A percentile compares a stretch with the other conserved stretches of the same genome.
These are phyloP conservation scores for Maniola jurtina DNA, from an alignment of 1,140 invertebrate genomes.

Conservation along the genomic window DNA sequence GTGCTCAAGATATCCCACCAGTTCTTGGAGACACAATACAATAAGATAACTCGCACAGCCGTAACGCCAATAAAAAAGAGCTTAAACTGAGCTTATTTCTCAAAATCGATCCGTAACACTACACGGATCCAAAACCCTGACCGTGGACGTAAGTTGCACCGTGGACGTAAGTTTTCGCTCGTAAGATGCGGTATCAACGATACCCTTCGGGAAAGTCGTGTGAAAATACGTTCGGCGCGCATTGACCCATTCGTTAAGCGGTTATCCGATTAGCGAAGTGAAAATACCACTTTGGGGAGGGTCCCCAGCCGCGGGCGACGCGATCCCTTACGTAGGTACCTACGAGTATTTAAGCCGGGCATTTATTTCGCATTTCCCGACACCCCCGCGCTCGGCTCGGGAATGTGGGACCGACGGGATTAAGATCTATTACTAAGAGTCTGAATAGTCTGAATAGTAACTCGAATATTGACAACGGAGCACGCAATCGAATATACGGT, in stretches of 20 bases:
- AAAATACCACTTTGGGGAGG: constrained; percentile 79
- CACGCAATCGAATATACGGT: too few species aligned
- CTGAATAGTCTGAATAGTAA: too few species aligned
- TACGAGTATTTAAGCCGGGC: constrained; percentile 62
- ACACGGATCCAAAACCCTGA: constrained; percentile 48
- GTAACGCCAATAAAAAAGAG: constrained; percentile 33
- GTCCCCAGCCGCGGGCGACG: constrained; percentile 64
- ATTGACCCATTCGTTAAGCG: constrained; percentile 79
- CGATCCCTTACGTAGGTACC: constrained; percentile 63
- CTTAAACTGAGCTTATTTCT: constrained; percentile 60
- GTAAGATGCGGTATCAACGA: constrained; percentile 60
- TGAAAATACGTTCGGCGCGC: constrained; percentile 78
- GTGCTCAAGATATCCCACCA: too few species aligned
- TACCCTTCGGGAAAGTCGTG: constrained; percentile 71
- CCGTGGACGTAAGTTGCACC: constrained; percentile 46
- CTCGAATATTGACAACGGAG: too few species aligned
- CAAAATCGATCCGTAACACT: constrained; percentile 56
- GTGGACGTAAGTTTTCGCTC: constrained; percentile 70
- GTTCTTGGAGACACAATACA: too few species aligned
- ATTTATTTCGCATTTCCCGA: constrained; percentile 76
- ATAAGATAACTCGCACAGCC: too few species aligned
- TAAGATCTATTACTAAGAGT: constrained; percentile 32
- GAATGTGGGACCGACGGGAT: constrained; percentile 64
- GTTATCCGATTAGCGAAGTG: constrained; percentile 80
- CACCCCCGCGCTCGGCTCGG: constrained; percentile 52